Conservation (phyloP, 2,113 vertebrate species). For the Gavia stellata region DNA sequence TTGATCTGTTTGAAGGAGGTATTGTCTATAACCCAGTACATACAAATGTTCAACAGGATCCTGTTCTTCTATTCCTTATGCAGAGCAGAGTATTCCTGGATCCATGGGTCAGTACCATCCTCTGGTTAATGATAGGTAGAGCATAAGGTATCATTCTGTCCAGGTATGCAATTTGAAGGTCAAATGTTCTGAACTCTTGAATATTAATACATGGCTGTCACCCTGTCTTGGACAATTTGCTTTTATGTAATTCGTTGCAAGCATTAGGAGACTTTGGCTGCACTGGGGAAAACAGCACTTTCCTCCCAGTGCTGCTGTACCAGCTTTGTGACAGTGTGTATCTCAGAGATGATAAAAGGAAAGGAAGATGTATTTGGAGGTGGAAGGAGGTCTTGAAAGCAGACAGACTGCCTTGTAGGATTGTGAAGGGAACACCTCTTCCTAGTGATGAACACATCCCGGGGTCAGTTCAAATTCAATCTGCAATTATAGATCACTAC, state of each 20-base stretch:
- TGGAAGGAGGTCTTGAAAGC: slow-evolving; percentile 40
- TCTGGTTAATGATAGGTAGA: neutral
- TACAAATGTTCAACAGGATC: neutral
- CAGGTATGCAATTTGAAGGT: neutral
- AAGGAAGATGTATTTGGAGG: slow-evolving; percentile 8
- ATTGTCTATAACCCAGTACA: neutral
- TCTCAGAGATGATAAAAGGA: neutral
- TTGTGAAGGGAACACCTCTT: neutral
- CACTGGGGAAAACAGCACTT: neutral
- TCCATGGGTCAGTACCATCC: neutral
- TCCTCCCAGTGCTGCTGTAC: neutral
- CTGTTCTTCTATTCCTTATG: rapidly evolving
- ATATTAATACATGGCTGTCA: neutral
- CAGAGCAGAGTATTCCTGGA: neutral
- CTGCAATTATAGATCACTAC: neutral
- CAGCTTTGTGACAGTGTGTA: slow-evolving; percentile 25
- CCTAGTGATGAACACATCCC: neutral
- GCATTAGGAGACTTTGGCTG: slow-evolving; percentile 2
- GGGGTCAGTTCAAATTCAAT: neutral
- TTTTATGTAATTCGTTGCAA: neutral
- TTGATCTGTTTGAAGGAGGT: neutral
- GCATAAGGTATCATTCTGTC: neutral
- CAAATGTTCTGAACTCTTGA: neutral
- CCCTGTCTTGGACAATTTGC: neutral
- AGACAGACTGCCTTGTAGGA: neutral